Conservation (phyloP, 2,797 vertebrate genomes). For the Myotis daubentonii region DNA sequence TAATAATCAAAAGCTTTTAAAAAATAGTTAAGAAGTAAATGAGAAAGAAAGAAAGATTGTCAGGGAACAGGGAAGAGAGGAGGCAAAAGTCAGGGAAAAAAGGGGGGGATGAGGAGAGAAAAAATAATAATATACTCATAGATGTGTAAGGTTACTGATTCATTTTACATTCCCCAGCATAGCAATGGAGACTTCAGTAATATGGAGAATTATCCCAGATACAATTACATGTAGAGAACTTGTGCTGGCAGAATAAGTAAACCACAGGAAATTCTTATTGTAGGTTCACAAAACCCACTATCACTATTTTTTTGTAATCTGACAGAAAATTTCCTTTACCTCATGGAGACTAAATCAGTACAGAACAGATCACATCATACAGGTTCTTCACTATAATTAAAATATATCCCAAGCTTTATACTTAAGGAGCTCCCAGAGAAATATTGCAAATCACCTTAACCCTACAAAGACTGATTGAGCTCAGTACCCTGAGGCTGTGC, state of each 20-base stretch:
- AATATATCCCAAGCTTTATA: conserved; percentile 6
- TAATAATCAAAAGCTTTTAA: background rate
- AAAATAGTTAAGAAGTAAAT: conserved; percentile 10
- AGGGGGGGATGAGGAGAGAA: background rate
- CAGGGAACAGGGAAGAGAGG: background rate
- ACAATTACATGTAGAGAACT: background rate
- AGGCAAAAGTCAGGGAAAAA: background rate
- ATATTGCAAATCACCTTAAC: background rate
- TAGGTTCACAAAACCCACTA: background rate
- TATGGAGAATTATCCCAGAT: background rate
- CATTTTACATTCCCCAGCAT: background rate
- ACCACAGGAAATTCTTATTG: background rate
- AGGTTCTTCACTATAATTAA: background rate
- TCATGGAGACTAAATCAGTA: background rate
- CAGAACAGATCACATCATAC: background rate
- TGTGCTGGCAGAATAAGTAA: background rate
- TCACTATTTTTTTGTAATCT: background rate
- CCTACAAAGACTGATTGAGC: background rate
- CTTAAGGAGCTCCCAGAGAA: background rate
- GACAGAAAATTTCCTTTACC: background rate
- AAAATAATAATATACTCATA: background rate
- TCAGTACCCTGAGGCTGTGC: background rate
- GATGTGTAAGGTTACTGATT: background rate
- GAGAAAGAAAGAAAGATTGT: background rate
- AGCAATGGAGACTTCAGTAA: background rate